phyloP scores from a whole-genome alignment of 1,140 invertebrate species.

The Drosophila gunungcola region DNA sequence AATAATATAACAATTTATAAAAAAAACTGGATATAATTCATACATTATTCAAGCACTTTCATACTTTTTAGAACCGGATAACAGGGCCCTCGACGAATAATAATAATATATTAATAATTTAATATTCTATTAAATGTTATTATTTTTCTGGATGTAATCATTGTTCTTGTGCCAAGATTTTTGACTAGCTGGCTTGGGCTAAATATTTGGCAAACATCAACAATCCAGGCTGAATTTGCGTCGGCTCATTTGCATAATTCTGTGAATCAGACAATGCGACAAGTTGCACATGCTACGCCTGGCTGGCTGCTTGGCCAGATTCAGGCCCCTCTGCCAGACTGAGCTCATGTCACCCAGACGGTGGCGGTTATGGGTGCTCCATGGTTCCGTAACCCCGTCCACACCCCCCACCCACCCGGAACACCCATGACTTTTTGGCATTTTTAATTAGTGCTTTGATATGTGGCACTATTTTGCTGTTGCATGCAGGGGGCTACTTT shows the following conservation, averaged over 20 bases:
- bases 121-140: not conserved
- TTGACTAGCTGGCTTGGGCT: slow-evolving; percentile 27
- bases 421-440: slow-evolving; percentile 70
- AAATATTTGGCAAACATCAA: slow-evolving; percentile 42
- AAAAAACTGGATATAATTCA: too few species aligned
- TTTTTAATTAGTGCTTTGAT: slow-evolving; percentile 74
- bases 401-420: slow-evolving; percentile 17
- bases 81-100: too few species aligned
- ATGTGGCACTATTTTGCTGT: slow-evolving; percentile 50
- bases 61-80: too few species aligned
- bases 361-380: slow-evolving; percentile 19
- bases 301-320: slow-evolving; percentile 51
- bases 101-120: too few species aligned
- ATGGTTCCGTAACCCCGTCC: slow-evolving; percentile 27
- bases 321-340: slow-evolving; percentile 36
- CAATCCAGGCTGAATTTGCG: slow-evolving; percentile 23
- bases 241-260: slow-evolving; percentile 76
- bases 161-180: slow-evolving; percentile 30
- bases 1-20: too few species aligned
- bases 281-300: slow-evolving; percentile 75
- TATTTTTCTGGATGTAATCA: not conserved
- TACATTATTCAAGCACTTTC: too few species aligned
- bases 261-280: slow-evolving; percentile 77
- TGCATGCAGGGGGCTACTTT: slow-evolving; percentile 57
- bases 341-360: slow-evolving; percentile 50